These are phyloP conservation scores for Leptopterna dolabrata DNA, from an alignment of 2,888 invertebrate species.

Conservation along the genomic window DNA sequence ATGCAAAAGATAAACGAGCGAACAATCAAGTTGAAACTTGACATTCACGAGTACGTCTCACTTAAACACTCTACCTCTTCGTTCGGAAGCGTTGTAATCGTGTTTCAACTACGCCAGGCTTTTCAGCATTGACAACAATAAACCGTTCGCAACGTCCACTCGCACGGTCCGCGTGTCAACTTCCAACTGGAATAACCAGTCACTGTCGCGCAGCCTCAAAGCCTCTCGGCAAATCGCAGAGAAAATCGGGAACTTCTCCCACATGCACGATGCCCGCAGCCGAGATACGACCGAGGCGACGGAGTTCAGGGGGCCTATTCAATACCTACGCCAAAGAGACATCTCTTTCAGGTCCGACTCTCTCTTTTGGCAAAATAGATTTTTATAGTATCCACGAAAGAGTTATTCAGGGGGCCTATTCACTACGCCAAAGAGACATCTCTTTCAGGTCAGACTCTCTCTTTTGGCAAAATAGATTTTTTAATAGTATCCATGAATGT, in stretches of 20 bases:
- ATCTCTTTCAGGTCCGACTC: too few relatives aligned
- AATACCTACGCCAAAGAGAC: too few relatives aligned
- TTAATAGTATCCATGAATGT: too few relatives aligned
- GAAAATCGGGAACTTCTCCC: background rate
- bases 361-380: too few relatives aligned
- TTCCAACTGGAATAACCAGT: background rate
- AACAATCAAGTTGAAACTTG: background rate
- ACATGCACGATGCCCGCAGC: background rate
- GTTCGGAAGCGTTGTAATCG: background rate
- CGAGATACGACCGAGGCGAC: background rate
- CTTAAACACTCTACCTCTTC: background rate
- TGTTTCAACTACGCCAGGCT: background rate
- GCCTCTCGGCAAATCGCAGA: background rate
- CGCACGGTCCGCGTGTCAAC: background rate
- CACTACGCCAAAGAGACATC: too few relatives aligned
- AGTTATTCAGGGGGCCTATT: too few relatives aligned
- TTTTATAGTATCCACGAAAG: too few relatives aligned
- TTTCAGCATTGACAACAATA: background rate
- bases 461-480: too few relatives aligned
- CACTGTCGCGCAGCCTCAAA: background rate
- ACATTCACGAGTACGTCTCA: too few relatives aligned
- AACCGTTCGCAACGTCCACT: background rate
- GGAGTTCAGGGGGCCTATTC: background rate
- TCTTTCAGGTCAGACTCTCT: too few relatives aligned
- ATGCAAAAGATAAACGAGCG: background rate